Evolutionary conservation across 2,888 invertebrate genomes (phyloP).

Genomic region (Dicyrtoma fusca): DNA sequence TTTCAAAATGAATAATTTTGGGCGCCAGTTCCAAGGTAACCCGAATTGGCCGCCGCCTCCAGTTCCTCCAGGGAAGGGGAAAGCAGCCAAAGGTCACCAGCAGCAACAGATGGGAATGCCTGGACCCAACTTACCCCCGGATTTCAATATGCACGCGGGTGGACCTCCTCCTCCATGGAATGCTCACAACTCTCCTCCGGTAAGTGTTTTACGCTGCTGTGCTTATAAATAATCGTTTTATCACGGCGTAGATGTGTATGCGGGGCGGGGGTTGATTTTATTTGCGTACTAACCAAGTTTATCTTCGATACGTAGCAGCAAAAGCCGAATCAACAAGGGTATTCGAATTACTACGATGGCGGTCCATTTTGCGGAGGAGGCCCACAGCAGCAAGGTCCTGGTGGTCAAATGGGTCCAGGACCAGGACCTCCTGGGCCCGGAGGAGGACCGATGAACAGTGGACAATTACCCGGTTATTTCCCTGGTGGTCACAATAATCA

Average conservation of each 20-base stretch:
- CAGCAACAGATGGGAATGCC: conserved; percentile 39
- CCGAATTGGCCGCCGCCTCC: conserved; percentile 53
- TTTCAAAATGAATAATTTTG: conserved; percentile 81
- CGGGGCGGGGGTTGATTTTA: background rate
- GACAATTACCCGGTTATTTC: conserved; percentile 43
- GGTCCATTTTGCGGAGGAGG: conserved; percentile 45
- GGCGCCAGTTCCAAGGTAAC: conserved; percentile 56
- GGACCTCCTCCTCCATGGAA: conserved; percentile 50
- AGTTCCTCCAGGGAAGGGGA: conserved; percentile 51
- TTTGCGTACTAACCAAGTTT: too few relatives aligned
- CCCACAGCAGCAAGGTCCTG: conserved; percentile 44
- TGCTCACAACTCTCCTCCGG: conserved; percentile 53
- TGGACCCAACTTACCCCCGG: conserved; percentile 53
- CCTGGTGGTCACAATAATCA: conserved; percentile 45
- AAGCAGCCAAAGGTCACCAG: conserved; percentile 51
- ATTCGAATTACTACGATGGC: conserved; percentile 55
- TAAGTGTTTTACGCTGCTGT: conserved; percentile 31
- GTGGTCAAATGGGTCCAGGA: conserved; percentile 51
- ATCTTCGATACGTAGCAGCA: conserved; percentile 24
- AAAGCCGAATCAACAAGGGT: conserved; percentile 53
- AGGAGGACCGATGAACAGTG: conserved; percentile 22
- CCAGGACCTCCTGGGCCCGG: conserved; percentile 36
- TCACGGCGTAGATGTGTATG: background rate
- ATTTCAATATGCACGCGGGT: conserved; percentile 55
- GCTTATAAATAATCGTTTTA: too few relatives aligned